Base-by-base conservation (phyloP, 1,140 invertebrate genomes). In the Bathynomus jamesi region DNA sequence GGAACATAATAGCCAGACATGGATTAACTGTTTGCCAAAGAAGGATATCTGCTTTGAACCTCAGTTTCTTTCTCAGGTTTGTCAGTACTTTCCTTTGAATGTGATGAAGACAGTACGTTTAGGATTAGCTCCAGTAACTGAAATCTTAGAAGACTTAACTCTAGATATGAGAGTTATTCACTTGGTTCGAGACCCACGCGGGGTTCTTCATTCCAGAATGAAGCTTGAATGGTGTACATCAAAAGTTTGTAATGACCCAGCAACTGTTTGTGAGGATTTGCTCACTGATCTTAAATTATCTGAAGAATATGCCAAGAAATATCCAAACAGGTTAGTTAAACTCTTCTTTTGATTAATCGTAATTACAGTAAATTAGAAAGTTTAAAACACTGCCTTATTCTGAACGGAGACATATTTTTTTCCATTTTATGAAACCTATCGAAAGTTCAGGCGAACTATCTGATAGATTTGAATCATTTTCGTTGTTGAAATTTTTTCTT, bases 121-220 rank as follows among this genome's bases (percentile, higher is more conserved):
- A 71, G 75, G 75, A 7, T 30, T 73, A 4, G 61, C 21, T 0
- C 73, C 74, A 2, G 68, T 73, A 30, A 60, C 67, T 11, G 40
- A 68, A 24, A 68, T 78, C 1, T 65, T 78, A n/a, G 64, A 70
- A 60, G 71, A 78, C 67, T 61, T 69, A 3, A 67, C 29, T 3
- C 69, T 78, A 10, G 67, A 76, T 62, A 69, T 78, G 17, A 46
- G 65, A 13, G 74, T 78, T 4, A 28, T 78, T 11, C 74, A 76
- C 29, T 53, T 78, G 24, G 71, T 78, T 1, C 29, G 76, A 25
- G 76, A 78, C 53, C 76, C 76, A 4, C 71, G 76, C 17, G 76
- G 76, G 3, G 70, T 60, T 21, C 69, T 78, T 2, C 74, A 75
- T 27, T 78, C 76, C 0, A 66, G 76, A 27, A 65, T 71, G 67